A percentile compares a stretch with the other conserved stretches of the same genome.
phyloP scores from a whole-genome alignment of 1,140 invertebrate genomes.

The Cepaea nemoralis region DNA sequence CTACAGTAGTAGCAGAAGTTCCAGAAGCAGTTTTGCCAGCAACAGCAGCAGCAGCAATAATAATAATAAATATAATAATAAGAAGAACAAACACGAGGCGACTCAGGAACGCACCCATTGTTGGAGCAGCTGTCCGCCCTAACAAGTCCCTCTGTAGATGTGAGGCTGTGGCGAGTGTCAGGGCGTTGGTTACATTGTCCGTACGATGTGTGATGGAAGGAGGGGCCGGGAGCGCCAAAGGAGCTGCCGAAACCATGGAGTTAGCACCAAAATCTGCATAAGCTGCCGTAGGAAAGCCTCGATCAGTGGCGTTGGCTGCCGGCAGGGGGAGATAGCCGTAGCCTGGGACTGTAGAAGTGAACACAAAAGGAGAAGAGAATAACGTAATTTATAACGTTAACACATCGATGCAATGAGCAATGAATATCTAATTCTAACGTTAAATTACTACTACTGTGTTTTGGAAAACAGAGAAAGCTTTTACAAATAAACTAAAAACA shows the following conservation, averaged over 20 bases:
- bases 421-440: no score
- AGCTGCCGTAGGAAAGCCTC: conserved; percentile 10
- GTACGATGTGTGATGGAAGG: conserved; percentile 13
- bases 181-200: conserved; percentile 14
- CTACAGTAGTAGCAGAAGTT: no score
- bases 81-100: neutral
- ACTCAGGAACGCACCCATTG: conserved; percentile 24
- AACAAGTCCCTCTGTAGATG: conserved; percentile 26
- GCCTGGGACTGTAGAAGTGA: conserved; percentile 31
- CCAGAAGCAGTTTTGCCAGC: no score
- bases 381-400: no score
- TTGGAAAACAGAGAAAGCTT: no score
- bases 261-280: conserved; percentile 31
- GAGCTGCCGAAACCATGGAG: conserved; percentile 21
- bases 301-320: conserved; percentile 17
- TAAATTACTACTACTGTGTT: no score
- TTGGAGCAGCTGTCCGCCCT: neutral
- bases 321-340: conserved; percentile 38
- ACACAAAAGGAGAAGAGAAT: neutral
- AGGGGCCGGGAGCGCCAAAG: conserved; percentile 27
- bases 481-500: no score
- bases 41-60: neutral
- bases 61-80: neutral
- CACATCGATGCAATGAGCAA: no score
- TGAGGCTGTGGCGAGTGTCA: conserved; percentile 29